Evolutionary conservation across 2,797 vertebrate species (phyloP).

Genomic region (Peromyscus aztecus): DNA sequence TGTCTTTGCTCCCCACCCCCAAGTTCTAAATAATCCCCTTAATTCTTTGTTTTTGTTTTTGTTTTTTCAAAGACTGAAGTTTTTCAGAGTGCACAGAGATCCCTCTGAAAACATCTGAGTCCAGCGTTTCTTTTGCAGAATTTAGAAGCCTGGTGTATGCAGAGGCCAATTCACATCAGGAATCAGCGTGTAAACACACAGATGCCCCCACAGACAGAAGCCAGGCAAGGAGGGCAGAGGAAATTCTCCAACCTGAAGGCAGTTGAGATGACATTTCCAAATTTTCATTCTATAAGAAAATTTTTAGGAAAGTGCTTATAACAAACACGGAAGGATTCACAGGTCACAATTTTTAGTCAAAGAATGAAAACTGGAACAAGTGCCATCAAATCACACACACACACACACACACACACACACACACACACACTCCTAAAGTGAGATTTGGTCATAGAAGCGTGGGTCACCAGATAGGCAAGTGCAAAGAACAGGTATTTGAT

Average conservation of each 20-base stretch:
- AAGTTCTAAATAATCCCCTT: neutral
- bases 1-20: neutral
- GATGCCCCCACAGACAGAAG: neutral
- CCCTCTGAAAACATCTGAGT: neutral
- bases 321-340: constrained; percentile 9
- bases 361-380: neutral
- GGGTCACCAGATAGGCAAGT: neutral
- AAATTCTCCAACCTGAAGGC: neutral
- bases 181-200: neutral
- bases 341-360: constrained; percentile 15
- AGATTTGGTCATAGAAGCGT: neutral
- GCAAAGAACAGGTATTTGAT: constrained; percentile 1
- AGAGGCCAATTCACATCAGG: neutral
- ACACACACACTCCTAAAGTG: neutral
- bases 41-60: neutral
- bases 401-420: neutral
- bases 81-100: neutral
- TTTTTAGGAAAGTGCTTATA: constrained; percentile 20
- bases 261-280: constrained; percentile 34
- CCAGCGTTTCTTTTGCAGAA: neutral
- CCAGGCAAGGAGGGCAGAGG: neutral
- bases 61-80: neutral
- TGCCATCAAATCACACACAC: neutral
- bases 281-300: constrained; percentile 31
- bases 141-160: neutral